phyloP scores from a whole-genome alignment of 2,888 invertebrate genomes.

The Cheilosia grossa region DNA sequence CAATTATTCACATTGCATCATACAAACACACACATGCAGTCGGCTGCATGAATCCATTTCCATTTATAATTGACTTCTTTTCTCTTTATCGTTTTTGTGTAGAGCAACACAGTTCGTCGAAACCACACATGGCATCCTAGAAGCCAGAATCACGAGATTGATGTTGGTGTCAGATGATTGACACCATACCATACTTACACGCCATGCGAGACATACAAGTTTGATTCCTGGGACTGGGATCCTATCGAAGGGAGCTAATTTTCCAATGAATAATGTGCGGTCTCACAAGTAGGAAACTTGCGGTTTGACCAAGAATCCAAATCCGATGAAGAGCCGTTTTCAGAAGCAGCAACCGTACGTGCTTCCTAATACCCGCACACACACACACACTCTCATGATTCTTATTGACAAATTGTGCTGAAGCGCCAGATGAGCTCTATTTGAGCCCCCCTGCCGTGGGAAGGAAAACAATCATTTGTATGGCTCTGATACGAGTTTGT shows the following conservation, averaged over 20 bases:
- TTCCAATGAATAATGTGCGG: slow-evolving; percentile 67
- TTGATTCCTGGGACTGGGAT: not conserved
- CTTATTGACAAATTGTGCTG: slow-evolving; percentile 62
- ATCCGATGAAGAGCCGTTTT: slow-evolving; percentile 64
- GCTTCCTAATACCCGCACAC: not conserved
- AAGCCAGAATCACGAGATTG: slow-evolving; percentile 22
- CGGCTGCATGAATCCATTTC: slow-evolving; percentile 26
- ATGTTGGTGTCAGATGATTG: slow-evolving; percentile 69
- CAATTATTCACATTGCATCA: slow-evolving; percentile 44
- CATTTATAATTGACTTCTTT: slow-evolving; percentile 57
- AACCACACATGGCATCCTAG: slow-evolving; percentile 43
- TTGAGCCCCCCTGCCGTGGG: slow-evolving; percentile 17
- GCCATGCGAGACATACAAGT: not conserved
- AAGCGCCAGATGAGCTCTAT: slow-evolving; percentile 62
- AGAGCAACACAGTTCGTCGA: not conserved
- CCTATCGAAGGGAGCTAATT: slow-evolving; percentile 51
- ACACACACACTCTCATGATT: slow-evolving; percentile 19
- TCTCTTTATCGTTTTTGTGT: slow-evolving; percentile 13
- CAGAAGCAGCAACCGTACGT: slow-evolving; percentile 30
- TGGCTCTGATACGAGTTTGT: slow-evolving; percentile 29
- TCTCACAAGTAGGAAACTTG: slow-evolving; percentile 58
- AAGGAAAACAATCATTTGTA: slow-evolving; percentile 24
- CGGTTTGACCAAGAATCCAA: slow-evolving; percentile 68
- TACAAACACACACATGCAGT: not conserved
- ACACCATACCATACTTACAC: slow-evolving; percentile 48